Evolutionary conservation across 2,888 invertebrate species (phyloP), one percentile per base, ranked within the genome.

Genomic region (Tinea pellionella): DNA sequence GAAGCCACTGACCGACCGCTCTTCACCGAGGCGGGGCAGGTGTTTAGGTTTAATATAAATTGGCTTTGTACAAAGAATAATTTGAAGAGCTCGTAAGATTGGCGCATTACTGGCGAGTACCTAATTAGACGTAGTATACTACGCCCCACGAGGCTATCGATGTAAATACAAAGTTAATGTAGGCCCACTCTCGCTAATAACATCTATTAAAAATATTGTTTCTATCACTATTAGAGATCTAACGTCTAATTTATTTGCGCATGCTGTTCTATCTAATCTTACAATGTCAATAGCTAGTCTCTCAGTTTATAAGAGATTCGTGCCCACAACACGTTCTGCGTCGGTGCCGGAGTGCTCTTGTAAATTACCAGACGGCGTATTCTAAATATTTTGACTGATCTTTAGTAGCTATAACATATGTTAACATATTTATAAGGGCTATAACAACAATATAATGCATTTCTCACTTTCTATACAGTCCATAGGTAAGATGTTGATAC

Each of bases 61-160:
- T 82, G 85, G 84, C 80, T 77, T 82, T 86, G 87, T 87, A 86
- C 85, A 87, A 86, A 85, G 76, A 78, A 80, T 80, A 82, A 82
- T 80, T 81, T 82, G 79, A 81, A 80, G 73, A 71, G 77, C 60
- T 30, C 61, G 63, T 82, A 73, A 77, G 78, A 84, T 87, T 85
- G 86, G 86, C 87, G 87, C 87, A 87, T 87, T 87, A 86, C 87
- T 87, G 85, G 86, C 84, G 86, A 86, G 87, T 87, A 87, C 87
- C 87, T 87, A 83, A 87, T 84, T 87, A 87, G 86, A 74, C 72
- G 18, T 86, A 87, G 83, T 76, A 75, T 78, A 77, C 78, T 75
- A 73, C 71, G 84, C 83, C 86, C 77, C 61, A 68, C 67, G 86
- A 85, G 86, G 86, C 86, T 85, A 78, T 68, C 70, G 74, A 66